Conservation (phyloP, 2,797 vertebrate species). For the Borostomias antarcticus region DNA sequence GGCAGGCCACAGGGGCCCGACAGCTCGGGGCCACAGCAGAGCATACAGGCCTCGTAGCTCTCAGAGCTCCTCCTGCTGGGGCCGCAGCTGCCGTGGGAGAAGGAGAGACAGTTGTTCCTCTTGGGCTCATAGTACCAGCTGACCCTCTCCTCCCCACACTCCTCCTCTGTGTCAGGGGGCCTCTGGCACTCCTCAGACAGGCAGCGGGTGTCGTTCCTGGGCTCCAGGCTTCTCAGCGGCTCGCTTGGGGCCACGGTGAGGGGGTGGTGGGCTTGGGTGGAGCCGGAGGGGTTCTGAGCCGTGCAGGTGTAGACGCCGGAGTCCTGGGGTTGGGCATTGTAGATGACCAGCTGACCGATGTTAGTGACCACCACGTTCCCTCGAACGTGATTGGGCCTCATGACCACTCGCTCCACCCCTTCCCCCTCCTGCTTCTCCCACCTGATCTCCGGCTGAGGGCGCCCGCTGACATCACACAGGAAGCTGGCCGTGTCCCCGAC, state of each 20-base stretch:
- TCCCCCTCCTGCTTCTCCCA: slow-evolving; percentile 84
- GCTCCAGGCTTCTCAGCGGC: slow-evolving; percentile 56
- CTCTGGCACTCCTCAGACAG: slow-evolving; percentile 83
- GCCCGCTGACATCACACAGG: slow-evolving; percentile 80
- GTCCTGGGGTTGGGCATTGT: slow-evolving; percentile 83
- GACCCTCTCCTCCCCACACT: slow-evolving; percentile 86
- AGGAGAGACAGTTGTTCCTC: slow-evolving; percentile 91
- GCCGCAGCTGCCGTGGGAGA: slow-evolving; percentile 82
- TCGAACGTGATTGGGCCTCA: slow-evolving; percentile 85
- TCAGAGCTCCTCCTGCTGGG: slow-evolving; percentile 80
- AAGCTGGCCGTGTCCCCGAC: slow-evolving; percentile 87
- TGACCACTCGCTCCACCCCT: slow-evolving; percentile 79
- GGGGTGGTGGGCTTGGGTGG: slow-evolving; percentile 81
- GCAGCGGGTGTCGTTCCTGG: slow-evolving; percentile 79
- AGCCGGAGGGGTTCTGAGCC: slow-evolving; percentile 83
- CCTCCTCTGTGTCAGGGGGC: slow-evolving; percentile 76
- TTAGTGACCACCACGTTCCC: slow-evolving; percentile 90
- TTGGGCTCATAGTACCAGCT: slow-evolving; percentile 91
- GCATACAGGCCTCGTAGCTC: slow-evolving; percentile 86
- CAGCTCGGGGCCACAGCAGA: slow-evolving; percentile 86
- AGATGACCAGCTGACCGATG: slow-evolving; percentile 87
- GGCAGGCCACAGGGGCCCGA: slow-evolving; percentile 85
- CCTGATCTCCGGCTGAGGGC: slow-evolving; percentile 83
- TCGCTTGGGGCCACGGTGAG: slow-evolving; percentile 82
- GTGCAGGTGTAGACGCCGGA: slow-evolving; percentile 86